Evolutionary conservation across 2,888 invertebrate species (phyloP).

Genomic region (Ochropacha duplaris): DNA sequence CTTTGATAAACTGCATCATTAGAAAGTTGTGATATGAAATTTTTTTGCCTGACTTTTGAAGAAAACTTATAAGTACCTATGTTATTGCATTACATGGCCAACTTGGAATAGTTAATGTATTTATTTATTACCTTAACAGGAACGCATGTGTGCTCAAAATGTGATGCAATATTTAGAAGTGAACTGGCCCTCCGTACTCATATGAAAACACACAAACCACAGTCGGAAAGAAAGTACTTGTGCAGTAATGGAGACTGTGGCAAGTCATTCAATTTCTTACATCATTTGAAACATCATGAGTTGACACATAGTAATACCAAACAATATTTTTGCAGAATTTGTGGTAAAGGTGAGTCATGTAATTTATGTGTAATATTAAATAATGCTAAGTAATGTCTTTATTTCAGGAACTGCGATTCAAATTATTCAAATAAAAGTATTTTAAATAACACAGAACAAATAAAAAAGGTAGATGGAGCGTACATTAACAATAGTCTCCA

Average conservation of each 20-base stretch:
- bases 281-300: constrained; percentile 74
- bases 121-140: constrained; percentile 42
- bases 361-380: not conserved
- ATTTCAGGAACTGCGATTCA: too few relatives aligned
- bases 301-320: constrained; percentile 67
- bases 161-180: constrained; percentile 60
- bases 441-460: too few relatives aligned
- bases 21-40: too few relatives aligned
- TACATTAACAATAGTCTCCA: too few relatives aligned
- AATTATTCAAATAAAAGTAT: too few relatives aligned
- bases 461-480: too few relatives aligned
- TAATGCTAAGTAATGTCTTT: too few relatives aligned
- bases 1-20: too few relatives aligned
- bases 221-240: constrained; percentile 57
- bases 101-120: not conserved
- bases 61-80: too few relatives aligned
- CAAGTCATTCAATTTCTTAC: constrained; percentile 72
- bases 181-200: constrained; percentile 64
- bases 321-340: constrained; percentile 64
- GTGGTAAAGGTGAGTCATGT: constrained; percentile 70
- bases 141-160: constrained; percentile 58
- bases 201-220: constrained; percentile 60
- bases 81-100: not conserved
- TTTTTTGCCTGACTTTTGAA: too few relatives aligned
- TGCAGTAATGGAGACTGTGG: constrained; percentile 59